Evolutionary conservation across 2,888 invertebrate species (phyloP).

Genomic region (Drosophila pseudotakahashii): DNA sequence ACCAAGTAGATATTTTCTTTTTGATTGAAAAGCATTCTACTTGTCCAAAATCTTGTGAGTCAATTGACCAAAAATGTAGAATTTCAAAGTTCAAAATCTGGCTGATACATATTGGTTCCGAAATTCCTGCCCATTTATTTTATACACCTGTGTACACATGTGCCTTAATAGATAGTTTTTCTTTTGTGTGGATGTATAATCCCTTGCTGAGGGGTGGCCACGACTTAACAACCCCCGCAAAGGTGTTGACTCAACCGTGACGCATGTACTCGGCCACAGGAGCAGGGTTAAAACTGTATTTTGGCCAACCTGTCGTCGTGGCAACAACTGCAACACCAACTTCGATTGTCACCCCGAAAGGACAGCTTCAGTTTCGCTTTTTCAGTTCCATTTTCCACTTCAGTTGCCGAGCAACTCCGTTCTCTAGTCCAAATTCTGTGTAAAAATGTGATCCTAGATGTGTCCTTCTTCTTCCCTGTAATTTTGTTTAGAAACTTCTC

Average conservation of each 20-base stretch:
- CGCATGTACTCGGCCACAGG: constrained; percentile 41
- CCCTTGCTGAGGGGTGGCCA: constrained; percentile 5
- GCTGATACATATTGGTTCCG: rapidly evolving
- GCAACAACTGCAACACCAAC: constrained; percentile 50
- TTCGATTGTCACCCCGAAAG: constrained; percentile 61
- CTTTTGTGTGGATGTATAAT: neutral
- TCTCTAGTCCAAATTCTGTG: constrained; percentile 43
- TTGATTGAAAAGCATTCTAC: no score
- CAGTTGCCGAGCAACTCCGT: constrained; percentile 59
- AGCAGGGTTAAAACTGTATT: constrained; percentile 63
- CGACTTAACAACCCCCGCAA: constrained; percentile 30
- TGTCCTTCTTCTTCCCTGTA: constrained; percentile 25
- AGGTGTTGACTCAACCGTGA: constrained; percentile 53
- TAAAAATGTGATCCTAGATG: constrained; percentile 67
- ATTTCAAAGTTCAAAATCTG: no score
- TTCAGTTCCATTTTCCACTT: constrained; percentile 29
- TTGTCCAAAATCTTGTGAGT: no score
- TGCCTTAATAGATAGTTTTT: neutral
- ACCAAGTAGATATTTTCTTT: no score
- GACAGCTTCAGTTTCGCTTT: constrained; percentile 53
- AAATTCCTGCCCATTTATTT: neutral
- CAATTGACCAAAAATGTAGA: no score
- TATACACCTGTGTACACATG: neutral
- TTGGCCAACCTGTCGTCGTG: constrained; percentile 72
- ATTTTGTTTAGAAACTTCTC: constrained; percentile 74